Evolutionary conservation across 1,140 invertebrate genomes (phyloP), one percentile per base, ranked within the genome.

Genomic region (Pogonognathellus flavescens): DNA sequence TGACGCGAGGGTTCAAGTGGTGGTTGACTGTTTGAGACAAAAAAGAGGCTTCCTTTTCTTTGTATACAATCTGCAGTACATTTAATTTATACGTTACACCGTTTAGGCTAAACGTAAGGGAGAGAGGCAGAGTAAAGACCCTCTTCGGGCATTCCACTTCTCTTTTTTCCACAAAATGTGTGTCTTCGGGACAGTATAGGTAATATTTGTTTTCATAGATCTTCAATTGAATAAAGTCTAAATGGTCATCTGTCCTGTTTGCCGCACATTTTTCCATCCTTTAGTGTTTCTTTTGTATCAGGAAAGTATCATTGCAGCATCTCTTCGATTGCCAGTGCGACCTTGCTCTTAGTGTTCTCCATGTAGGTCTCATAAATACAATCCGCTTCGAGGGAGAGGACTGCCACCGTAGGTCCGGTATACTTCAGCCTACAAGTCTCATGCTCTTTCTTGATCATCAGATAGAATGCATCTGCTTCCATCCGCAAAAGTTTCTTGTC

Each of bases 311-410:
- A 31, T 52, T 66, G 20, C 83, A 84, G 14, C 83, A 84, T 16
- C 20, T 66, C n/a, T n/a, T 14, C 5, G 62, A 53, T 18, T 0
- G 41, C 62, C 10, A 84, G 60, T 9, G 55, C 13, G 5, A 84
- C 3, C 6, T 72, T 18, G 49, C 20, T 72, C n/a, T 41, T 25
- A 9, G 49, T 18, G 9, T 59, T 80, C 25, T 80, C 70, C n/a
- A 25, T 4, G 25, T 31, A 53, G 25, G 59, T 62, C 18, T 86
- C 80, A 72, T 86, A 86, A 4, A 86, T 80, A 72, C 80, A 86
- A 13, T 86, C 85, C 25, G n/a, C n/a, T n/a, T n/a, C n/a, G n/a
- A n/a, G n/a, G n/a, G n/a, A n/a, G n/a, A n/a, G n/a, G n/a, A n/a
- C n/a, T n/a, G n/a, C n/a, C 10, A 72, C 31, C 1, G 62, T 82